Evolutionary conservation across 2,113 vertebrate genomes (phyloP), one percentile per base, ranked within the genome.

Genomic region (Rutilus rutilus): DNA sequence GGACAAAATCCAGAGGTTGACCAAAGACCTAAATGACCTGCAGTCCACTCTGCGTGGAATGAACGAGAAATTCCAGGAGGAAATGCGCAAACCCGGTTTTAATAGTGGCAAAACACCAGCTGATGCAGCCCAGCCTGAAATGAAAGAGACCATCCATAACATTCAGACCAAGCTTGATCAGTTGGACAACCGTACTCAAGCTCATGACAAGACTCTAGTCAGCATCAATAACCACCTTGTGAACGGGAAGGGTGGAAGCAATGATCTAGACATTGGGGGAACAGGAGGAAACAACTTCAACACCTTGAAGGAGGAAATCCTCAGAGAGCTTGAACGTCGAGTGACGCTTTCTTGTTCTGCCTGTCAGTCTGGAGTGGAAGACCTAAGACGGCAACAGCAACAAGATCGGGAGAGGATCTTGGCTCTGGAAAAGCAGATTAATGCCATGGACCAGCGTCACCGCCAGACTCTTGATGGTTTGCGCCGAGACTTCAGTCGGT

Each of bases 141-240:
- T 98, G 86, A 96, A 96, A 14, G 96, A 97, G 85, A 97, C 95
- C 0, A 96, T 98, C 85, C 93, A 91, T 54, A 96, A 94, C 87
- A 96, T 98, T 64, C 97, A 98, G 93, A 95, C 93, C 85, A 97
- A 96, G 87, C 93, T 99, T 88, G 96, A 97, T 90, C 96, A 96
- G 82, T 93, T 98, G 73, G 97, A 98, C 87, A 96, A 93, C 87
- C 95, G 96, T 0, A 95, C 97, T 30, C 94, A 93, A 87, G 95
- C 92, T 42, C 97, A 97, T 0, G 96, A 98, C 86, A 93, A 93
- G 89, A 96, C 96, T 6, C 92, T 97, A 54, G 94, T 94, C 65
- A 92, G 90, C 85, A 95, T 96, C 73, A 97, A 96, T 91, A 96
- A 96, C 90, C 94, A 96, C 86, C 91, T 95, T 64, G 93, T 93